Evolutionary conservation across 2,888 invertebrate genomes (phyloP), one percentile per base, ranked within the genome.

Genomic region (Nomada ruficornis): DNA sequence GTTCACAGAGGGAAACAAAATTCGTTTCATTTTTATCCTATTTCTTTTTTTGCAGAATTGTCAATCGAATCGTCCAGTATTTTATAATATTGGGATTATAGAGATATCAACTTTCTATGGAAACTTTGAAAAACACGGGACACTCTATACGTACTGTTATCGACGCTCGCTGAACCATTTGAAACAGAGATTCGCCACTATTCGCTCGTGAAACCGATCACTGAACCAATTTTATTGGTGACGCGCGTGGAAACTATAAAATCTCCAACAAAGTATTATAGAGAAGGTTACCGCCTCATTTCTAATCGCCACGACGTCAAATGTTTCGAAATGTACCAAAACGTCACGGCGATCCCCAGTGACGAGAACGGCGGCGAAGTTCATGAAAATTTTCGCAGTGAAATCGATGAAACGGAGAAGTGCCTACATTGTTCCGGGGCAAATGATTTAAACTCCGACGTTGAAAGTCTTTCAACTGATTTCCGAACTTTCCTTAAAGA

Each of bases 201-300:
- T 75, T 57, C 78, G 54, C 15, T 13, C 7, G 20, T 20, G 77
- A 57, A 50, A 63, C 79, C 29, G 57, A 71, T 73, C 60, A 52
- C 50, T 47, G 75, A 89, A 89, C 86, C 86, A 89, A 87, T 89
- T 89, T 86, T 88, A 90, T 83, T 86, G 36, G 23, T 50, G 60
- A 18, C n/a, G 59, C 23, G 29, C 50, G 57, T 42, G 50, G 5
- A 75, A 44, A 36, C 15, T 54, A 47, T 71, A 71, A 80, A 64
- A 57, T 77, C 42, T n/a, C 29, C 67, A 44, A 36, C 36, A 47
- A 57, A 64, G 59, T 54, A 52, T 52, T 55, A 36, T 77, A 44
- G 63, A 62, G 55, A 72, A 78, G 55, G 18, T 68, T 55, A 2
- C 23, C 13, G n/a, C 5, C 42, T 44, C 13, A 20, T 42, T 59